phyloP scores from a whole-genome alignment of 2,113 vertebrate species.

The Craseonycteris thonglongyai region DNA sequence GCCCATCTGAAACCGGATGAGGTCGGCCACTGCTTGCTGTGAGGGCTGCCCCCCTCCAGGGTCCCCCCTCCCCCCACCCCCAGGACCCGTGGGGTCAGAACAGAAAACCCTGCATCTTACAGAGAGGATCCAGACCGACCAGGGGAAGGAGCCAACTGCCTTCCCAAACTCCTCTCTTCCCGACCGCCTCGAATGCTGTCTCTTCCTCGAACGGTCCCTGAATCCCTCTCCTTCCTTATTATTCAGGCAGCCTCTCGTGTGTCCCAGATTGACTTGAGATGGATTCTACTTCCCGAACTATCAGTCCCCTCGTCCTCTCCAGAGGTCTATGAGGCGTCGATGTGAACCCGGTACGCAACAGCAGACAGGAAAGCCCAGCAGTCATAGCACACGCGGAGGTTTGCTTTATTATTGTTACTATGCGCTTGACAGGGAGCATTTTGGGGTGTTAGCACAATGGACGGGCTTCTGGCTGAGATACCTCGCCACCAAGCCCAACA shows the following conservation, averaged over 20 bases:
- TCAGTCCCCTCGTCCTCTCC: neutral
- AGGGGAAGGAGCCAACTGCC: neutral
- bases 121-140: fast-evolving
- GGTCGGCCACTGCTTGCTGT: fast-evolving
- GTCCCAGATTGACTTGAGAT: neutral
- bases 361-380: conserved; percentile 21
- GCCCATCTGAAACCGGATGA: fast-evolving
- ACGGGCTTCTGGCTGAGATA: neutral
- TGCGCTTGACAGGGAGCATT: neutral
- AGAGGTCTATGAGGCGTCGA: neutral
- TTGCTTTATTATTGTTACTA: no score
- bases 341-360: neutral
- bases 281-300: neutral
- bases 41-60: neutral
- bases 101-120: neutral
- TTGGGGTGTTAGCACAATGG: neutral
- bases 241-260: neutral
- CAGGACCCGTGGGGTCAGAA: fast-evolving
- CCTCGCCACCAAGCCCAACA: neutral
- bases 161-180: neutral
- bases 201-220: neutral
- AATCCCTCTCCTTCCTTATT: neutral
- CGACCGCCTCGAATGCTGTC: neutral
- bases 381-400: conserved; percentile 14
- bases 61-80: neutral